Evolutionary conservation across 2,888 invertebrate genomes (phyloP).

Genomic region (Lutraria lutraria): DNA sequence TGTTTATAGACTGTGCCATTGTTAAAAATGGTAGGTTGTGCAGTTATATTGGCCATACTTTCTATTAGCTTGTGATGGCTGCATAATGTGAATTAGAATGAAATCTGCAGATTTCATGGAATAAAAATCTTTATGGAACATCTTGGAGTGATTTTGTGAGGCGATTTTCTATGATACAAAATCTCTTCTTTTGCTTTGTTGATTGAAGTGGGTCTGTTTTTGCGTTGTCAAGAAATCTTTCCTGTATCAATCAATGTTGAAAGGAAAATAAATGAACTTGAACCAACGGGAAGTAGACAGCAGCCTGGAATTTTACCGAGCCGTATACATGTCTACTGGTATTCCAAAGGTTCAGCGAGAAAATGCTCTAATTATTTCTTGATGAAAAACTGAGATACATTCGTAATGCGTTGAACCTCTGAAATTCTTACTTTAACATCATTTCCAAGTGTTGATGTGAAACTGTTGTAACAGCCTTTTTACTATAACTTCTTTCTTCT

Average conservation of each 20-base stretch:
- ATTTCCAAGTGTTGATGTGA: too few species aligned
- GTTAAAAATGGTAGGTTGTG: too few species aligned
- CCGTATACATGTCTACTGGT: background rate
- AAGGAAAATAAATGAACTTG: conserved; percentile 8
- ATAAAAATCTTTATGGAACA: background rate
- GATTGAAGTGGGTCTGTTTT: conserved; percentile 16
- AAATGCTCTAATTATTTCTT: background rate
- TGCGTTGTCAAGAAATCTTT: background rate
- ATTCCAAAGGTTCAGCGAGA: background rate
- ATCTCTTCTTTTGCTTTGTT: background rate
- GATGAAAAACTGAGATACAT: background rate
- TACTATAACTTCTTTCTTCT: too few species aligned
- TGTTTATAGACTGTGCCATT: too few species aligned
- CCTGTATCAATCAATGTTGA: background rate
- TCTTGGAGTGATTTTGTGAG: background rate
- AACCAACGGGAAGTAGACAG: background rate
- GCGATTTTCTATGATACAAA: background rate
- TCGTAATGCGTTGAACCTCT: too few species aligned
- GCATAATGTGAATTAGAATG: background rate
- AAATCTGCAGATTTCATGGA: background rate
- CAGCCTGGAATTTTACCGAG: background rate
- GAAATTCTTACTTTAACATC: too few species aligned
- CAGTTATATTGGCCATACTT: too few species aligned
- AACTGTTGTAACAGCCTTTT: too few species aligned
- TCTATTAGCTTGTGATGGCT: too few species aligned